These are phyloP conservation scores for Eolophus roseicapilla DNA, from an alignment of 2,113 vertebrate species.

Conservation along the genomic window DNA sequence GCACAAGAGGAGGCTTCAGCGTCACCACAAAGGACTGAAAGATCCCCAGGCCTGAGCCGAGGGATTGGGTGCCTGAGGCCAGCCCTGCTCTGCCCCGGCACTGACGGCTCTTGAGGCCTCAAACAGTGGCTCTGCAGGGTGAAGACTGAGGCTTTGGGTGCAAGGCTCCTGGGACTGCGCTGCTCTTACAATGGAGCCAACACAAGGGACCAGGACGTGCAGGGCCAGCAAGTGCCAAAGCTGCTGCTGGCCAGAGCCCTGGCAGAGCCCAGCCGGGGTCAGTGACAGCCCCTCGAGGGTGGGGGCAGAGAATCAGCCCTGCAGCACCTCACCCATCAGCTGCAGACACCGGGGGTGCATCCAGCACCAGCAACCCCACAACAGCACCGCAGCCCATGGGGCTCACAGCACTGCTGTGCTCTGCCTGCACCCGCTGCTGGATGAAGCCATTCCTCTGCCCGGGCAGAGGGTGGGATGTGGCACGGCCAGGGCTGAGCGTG, in stretches of 20 bases:
- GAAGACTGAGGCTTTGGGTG: neutral
- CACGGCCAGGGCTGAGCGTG: neutral
- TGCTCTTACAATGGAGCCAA: neutral
- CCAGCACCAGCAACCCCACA: too few relatives aligned
- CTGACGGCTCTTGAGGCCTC: neutral
- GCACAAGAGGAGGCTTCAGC: neutral
- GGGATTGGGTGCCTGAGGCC: neutral
- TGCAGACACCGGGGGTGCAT: fast-evolving
- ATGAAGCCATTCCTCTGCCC: neutral
- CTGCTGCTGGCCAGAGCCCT: neutral
- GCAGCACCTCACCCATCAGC: neutral
- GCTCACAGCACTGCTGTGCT: neutral
- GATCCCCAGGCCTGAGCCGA: neutral
- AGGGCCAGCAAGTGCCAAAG: neutral
- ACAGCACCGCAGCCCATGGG: neutral
- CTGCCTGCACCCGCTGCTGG: neutral
- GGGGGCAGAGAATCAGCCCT: neutral
- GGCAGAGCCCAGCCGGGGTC: neutral
- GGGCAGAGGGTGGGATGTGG: neutral
- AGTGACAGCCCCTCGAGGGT: neutral
- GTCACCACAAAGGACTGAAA: neutral
- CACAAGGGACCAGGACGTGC: neutral
- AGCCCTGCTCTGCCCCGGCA: neutral
- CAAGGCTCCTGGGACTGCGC: neutral
- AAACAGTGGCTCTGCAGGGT: neutral